A percentile compares a stretch with the other conserved stretches of the same genome.
Evolutionary conservation across 2,113 vertebrate genomes (phyloP).

Genomic region (Pseudopodoces humilis): DNA sequence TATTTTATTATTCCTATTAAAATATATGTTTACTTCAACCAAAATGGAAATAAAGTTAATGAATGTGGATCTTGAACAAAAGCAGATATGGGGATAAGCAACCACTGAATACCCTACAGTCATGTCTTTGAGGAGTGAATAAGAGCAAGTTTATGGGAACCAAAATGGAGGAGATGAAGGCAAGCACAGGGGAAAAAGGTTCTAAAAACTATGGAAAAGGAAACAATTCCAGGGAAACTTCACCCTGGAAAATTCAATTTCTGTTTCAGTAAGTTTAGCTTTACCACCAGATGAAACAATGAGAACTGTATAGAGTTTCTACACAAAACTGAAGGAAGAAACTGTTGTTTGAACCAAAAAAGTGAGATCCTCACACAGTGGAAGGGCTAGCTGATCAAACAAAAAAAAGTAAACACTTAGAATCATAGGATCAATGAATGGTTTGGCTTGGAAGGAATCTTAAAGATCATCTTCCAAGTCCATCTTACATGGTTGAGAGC

Average conservation of each 20-base stretch:
- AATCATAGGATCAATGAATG: background rate
- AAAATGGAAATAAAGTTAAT: background rate
- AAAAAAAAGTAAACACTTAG: background rate
- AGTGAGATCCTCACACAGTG: background rate
- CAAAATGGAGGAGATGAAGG: background rate
- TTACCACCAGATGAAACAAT: background rate
- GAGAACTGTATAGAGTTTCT: background rate
- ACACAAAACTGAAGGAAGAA: background rate
- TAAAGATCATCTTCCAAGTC: background rate
- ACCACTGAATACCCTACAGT: background rate
- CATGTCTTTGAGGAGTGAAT: background rate
- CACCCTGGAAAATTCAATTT: background rate
- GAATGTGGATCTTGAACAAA: background rate
- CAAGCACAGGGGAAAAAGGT: background rate
- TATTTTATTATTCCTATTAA: background rate
- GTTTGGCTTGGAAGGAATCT: background rate
- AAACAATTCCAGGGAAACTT: background rate
- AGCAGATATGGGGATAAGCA: background rate
- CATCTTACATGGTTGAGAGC: background rate
- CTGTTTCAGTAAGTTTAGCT: background rate
- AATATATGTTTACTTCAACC: background rate
- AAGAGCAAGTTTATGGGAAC: background rate
- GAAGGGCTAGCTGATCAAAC: background rate
- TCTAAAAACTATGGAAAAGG: background rate
- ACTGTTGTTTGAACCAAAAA: background rate